Conservation (phyloP, 2,888 invertebrate genomes). For the Melanostoma scalare region DNA sequence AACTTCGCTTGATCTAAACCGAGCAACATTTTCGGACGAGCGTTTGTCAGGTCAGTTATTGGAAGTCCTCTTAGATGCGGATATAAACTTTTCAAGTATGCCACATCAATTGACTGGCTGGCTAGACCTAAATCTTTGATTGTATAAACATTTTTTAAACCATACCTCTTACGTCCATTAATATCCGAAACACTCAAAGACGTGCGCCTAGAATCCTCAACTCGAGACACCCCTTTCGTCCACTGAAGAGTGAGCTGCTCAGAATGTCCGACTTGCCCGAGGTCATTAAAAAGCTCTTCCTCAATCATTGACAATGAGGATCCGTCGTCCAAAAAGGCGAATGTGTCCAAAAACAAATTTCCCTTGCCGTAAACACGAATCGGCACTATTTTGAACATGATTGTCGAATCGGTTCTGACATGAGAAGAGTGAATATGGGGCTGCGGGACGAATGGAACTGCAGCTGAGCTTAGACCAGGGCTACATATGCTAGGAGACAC, state of each 20-base stretch:
- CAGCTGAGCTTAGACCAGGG: background rate
- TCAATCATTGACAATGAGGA: constrained; percentile 16
- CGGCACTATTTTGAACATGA: constrained; percentile 4
- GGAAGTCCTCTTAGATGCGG: constrained; percentile 14
- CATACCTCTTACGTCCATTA: background rate
- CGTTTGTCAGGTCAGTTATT: background rate
- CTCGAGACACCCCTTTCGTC: constrained; percentile 7
- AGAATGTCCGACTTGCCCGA: background rate
- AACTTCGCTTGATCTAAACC: constrained; percentile 12
- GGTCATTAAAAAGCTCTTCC: constrained; percentile 13
- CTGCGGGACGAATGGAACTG: constrained; percentile 7
- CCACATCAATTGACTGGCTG: background rate
- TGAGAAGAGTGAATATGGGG: constrained; percentile 11
- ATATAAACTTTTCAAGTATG: constrained; percentile 10
- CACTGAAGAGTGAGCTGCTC: constrained; percentile 18
- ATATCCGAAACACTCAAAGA: constrained; percentile 1
- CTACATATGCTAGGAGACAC: background rate
- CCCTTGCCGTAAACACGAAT: background rate
- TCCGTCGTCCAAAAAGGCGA: constrained; percentile 5
- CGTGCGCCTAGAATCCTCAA: background rate
- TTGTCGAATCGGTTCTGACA: background rate
- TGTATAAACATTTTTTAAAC: constrained; percentile 11
- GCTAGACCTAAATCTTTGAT: background rate
- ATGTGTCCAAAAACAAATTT: constrained; percentile 9
- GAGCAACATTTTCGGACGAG: constrained; percentile 1